phyloP scores from a whole-genome alignment of 2,888 invertebrate species.

The Drosophila falleni region DNA sequence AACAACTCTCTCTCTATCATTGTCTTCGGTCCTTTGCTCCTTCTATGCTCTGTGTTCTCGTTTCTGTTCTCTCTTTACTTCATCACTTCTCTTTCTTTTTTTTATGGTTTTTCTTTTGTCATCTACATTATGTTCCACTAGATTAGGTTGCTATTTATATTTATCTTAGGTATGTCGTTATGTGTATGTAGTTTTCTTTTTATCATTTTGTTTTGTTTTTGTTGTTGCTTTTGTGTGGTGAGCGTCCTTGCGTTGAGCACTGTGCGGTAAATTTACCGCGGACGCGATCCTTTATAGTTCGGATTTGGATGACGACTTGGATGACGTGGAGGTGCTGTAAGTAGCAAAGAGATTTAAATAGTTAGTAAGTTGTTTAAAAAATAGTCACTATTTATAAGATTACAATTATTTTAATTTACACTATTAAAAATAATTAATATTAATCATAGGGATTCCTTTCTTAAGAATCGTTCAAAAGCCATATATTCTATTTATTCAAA shows the following conservation, averaged over 20 bases:
- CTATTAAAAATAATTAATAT: too few species aligned
- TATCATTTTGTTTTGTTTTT: conserved; percentile 9
- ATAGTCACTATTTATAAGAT: neutral
- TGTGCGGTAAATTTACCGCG: conserved; percentile 69
- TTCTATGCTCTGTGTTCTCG: conserved; percentile 46
- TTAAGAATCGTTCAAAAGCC: too few species aligned
- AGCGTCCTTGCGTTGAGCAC: conserved; percentile 25
- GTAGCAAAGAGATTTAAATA: neutral
- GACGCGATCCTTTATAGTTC: conserved; percentile 85
- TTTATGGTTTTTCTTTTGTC: conserved; percentile 52
- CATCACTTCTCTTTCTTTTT: conserved; percentile 21
- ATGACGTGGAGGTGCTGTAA: conserved; percentile 83
- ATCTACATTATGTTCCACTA: conserved; percentile 80
- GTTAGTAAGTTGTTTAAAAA: neutral
- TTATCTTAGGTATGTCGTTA: conserved; percentile 81
- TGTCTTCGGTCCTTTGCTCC: conserved; percentile 54
- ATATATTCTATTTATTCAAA: too few species aligned
- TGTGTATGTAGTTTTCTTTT: conserved; percentile 74
- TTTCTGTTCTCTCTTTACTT: conserved; percentile 38
- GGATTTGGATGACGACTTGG: conserved; percentile 85
- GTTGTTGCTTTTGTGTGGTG: conserved; percentile 19
- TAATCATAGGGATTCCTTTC: too few species aligned
- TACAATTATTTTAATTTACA: too few species aligned
- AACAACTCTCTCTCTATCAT: conserved; percentile 30
- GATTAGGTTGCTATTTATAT: conserved; percentile 78